A percentile compares a stretch with the other conserved stretches of the same genome.
Evolutionary conservation across 2,797 vertebrate species (phyloP).

Genomic region (Oreochromis mossambicus): DNA sequence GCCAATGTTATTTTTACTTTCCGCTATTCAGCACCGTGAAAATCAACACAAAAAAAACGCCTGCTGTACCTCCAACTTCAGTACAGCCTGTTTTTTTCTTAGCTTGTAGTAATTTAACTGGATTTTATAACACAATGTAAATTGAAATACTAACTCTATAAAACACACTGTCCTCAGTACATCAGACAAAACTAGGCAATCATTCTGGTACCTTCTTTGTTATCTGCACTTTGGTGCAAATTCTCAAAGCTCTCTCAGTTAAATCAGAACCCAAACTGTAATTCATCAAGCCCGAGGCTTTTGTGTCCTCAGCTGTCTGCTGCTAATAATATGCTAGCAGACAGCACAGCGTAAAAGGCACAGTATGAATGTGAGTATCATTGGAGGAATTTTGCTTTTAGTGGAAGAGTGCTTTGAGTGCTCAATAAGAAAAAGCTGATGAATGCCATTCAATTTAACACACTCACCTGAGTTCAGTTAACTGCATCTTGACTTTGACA

Average conservation of each 20-base stretch:
- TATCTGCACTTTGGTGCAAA: not conserved
- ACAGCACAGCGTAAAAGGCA: not conserved
- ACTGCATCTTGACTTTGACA: not conserved
- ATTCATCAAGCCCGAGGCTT: not conserved
- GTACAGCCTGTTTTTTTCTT: not conserved
- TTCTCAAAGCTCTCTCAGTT: not conserved
- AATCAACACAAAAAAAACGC: not conserved
- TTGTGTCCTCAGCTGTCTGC: not conserved
- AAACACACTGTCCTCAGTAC: not conserved
- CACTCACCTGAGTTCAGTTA: not conserved
- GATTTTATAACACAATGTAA: not conserved
- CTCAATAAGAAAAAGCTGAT: not conserved
- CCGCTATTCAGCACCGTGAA: not conserved
- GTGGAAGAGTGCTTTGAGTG: not conserved
- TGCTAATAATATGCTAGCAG: not conserved
- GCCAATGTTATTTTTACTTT: not conserved
- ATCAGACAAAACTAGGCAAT: not conserved
- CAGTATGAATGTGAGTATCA: not conserved
- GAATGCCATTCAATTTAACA: not conserved
- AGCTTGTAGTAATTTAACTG: not conserved
- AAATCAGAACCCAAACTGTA: not conserved
- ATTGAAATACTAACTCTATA: not conserved
- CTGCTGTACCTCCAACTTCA: fast-evolving
- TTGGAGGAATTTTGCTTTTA: not conserved
- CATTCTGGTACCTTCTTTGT: not conserved